Evolutionary conservation across 2,888 invertebrate species (phyloP).

Genomic region (Stenurella melanura): DNA sequence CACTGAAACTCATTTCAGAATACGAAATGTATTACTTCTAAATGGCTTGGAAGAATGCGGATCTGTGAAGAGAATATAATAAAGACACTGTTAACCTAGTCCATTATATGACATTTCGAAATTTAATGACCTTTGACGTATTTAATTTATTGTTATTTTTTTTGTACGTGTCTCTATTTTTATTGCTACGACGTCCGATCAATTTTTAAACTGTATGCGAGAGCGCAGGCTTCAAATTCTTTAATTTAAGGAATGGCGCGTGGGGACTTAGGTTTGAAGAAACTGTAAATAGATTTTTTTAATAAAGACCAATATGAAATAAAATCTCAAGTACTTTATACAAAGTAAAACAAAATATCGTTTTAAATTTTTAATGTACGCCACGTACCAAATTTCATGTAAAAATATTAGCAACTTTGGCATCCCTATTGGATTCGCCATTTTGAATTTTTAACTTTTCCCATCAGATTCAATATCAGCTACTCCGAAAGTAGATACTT

Average conservation of each 20-base stretch:
- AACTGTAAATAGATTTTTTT: too few relatives aligned
- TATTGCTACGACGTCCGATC: constrained; percentile 12
- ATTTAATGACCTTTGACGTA: constrained; percentile 39
- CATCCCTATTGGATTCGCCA: too few relatives aligned
- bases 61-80: constrained; percentile 33
- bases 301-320: too few relatives aligned
- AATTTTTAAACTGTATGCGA: not conserved
- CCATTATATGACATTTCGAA: constrained; percentile 42
- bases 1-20: constrained; percentile 43
- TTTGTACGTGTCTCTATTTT: constrained; percentile 33
- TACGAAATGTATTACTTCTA: constrained; percentile 55
- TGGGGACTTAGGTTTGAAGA: too few relatives aligned
- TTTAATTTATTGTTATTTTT: constrained; percentile 29
- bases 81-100: constrained; percentile 36
- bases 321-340: too few relatives aligned
- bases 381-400: too few relatives aligned
- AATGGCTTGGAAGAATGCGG: constrained; percentile 50
- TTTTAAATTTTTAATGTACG: too few relatives aligned
- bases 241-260: not conserved
- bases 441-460: too few relatives aligned
- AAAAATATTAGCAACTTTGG: too few relatives aligned
- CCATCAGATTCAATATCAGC: too few relatives aligned
- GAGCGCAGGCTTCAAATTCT: not conserved
- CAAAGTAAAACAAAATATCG: too few relatives aligned
- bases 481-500: too few relatives aligned